Evolutionary conservation across 2,113 vertebrate genomes (phyloP).

Genomic region (Glaucidium brasilianum): DNA sequence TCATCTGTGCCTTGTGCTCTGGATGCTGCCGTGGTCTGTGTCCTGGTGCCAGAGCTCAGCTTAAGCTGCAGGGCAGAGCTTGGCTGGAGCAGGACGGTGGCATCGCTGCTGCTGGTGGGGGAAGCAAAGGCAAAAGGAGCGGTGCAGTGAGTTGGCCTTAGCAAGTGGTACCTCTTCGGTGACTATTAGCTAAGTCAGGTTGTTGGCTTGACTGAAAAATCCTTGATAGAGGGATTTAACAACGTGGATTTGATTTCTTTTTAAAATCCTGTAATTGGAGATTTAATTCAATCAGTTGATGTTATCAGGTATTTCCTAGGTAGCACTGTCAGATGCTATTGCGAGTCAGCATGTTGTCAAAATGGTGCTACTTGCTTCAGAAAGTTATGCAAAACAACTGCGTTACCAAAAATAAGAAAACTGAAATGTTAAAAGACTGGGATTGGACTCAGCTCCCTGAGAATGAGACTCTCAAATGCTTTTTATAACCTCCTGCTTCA

Average conservation of each 20-base stretch:
- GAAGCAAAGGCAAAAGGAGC: background rate
- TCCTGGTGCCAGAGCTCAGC: background rate
- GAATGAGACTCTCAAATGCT: background rate
- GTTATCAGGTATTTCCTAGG: background rate
- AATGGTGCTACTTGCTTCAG: background rate
- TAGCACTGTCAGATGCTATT: background rate
- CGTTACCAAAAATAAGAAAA: background rate
- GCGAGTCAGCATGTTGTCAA: background rate
- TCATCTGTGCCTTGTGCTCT: background rate
- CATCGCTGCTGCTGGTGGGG: background rate
- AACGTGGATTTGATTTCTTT: background rate
- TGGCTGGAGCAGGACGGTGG: background rate
- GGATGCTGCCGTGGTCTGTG: background rate
- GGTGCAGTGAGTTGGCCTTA: background rate
- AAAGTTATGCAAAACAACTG: background rate
- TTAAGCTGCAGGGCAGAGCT: too few species aligned
- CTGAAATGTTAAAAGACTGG: background rate
- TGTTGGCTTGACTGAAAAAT: background rate
- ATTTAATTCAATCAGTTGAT: background rate
- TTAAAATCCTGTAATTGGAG: background rate
- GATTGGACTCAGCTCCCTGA: background rate
- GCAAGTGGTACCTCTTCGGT: background rate
- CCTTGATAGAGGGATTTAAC: background rate
- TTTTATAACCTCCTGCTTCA: constrained; percentile 41
- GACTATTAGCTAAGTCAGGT: background rate